Evolutionary conservation across 2,113 vertebrate species (phyloP), one percentile per base, ranked within the genome.

Genomic region (Dascyllus trimaculatus): DNA sequence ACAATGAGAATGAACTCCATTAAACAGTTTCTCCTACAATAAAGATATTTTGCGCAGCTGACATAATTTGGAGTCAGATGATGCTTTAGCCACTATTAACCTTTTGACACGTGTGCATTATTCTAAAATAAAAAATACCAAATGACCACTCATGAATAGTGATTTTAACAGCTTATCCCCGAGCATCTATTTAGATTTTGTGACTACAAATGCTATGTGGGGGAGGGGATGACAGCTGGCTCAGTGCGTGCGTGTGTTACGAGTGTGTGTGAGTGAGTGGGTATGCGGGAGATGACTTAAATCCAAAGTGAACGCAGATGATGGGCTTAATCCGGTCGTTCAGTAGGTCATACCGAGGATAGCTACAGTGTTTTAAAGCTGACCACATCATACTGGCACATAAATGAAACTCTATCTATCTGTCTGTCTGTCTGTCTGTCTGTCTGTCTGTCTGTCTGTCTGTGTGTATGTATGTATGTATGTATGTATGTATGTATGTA

Each of bases 271-370:
- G 70, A 51, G 66, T 29, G 60, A 14, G 65, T 32, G 46, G n/a
- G 64, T 21, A 9, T 45, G 53, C 9, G 73, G 11, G 15, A 49
- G 70, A 26, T 46, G 68, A 68, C 56, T 85, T 91, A 89, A 91
- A 73, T 87, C 89, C 82, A 68, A 57, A 64, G 70, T 43, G 60
- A 89, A 82, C 80, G 85, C 74, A 90, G 84, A 88, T 90, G 91
- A 92, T 88, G 87, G 80, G 66, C 56, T 86, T 93, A 93, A 93
- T 93, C 93, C 80, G 58, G 53, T 74, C 24, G 52, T 90, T 93
- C 90, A 93, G 78, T 91, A 81, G 92, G 92, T 93, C 92, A 91
- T 38, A 53, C 52, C 64, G 73, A 69, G 76, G 75, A 85, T 76
- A 70, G 81, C 68, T 54, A 67, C 53, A 18, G 49, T 54, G 56